Percentiles rank a stretch among this genome's conserved stretches.
These are phyloP conservation scores for Epinephelus lanceolatus DNA, from an alignment of 2,113 vertebrate species.

Conservation along the genomic window DNA sequence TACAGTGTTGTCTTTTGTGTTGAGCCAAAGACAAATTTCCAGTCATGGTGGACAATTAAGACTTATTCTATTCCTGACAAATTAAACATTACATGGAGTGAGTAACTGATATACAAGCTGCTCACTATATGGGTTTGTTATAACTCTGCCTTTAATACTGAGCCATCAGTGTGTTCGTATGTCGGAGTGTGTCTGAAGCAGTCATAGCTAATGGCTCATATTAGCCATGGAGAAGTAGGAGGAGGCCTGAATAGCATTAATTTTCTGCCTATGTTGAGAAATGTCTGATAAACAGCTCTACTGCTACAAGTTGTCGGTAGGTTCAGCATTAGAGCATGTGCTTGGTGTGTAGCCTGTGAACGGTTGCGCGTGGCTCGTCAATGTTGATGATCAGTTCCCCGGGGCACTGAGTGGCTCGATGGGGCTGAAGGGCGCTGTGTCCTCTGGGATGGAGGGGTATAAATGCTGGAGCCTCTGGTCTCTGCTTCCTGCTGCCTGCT, in stretches of 20 bases:
- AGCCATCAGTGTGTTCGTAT: no score
- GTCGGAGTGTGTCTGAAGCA: not conserved
- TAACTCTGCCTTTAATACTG: not conserved
- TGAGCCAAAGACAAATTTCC: no score
- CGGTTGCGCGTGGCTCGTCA: constrained; percentile 32
- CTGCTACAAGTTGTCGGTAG: not conserved
- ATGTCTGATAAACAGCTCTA: constrained; percentile 11
- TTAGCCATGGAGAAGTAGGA: not conserved
- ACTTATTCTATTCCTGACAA: no score
- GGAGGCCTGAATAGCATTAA: not conserved
- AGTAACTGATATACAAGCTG: no score
- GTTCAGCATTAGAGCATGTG: not conserved
- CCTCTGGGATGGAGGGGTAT: constrained; percentile 74
- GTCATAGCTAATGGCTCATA: not conserved
- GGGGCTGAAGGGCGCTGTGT: constrained; percentile 77
- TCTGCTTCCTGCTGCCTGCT: constrained; percentile 27
- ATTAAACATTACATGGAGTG: no score
- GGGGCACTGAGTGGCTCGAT: constrained; percentile 68
- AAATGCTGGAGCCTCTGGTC: constrained; percentile 63
- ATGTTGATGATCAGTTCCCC: constrained; percentile 71
- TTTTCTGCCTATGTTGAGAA: not conserved
- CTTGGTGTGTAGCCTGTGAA: constrained; percentile 24
- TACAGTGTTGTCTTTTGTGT: no score
- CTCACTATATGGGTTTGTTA: not conserved
- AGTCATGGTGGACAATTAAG: no score